Evolutionary conservation across 2,113 vertebrate genomes (phyloP).

Genomic region (Macaca mulatta): DNA sequence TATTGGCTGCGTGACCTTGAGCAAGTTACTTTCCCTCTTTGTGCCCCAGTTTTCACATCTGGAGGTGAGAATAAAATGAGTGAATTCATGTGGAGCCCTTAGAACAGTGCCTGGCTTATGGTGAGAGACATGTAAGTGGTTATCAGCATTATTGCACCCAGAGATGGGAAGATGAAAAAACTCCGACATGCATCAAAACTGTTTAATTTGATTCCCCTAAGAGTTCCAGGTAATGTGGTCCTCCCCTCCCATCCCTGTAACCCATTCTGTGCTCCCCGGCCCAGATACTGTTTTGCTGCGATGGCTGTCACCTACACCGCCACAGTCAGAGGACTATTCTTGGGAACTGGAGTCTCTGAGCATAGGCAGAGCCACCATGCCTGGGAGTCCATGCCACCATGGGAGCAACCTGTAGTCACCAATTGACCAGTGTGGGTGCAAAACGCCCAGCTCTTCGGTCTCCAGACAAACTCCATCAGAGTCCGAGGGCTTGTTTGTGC

Average conservation of each 20-base stretch:
- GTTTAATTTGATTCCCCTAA: background rate
- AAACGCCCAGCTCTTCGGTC: background rate
- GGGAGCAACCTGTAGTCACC: no score
- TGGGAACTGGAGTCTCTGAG: background rate
- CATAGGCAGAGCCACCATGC: background rate
- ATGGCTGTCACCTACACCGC: background rate
- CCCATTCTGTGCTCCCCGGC: rapidly evolving
- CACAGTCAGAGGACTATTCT: background rate
- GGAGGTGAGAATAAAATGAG: no score
- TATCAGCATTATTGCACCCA: background rate
- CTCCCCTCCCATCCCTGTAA: rapidly evolving
- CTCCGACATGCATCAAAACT: rapidly evolving
- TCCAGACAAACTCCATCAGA: background rate
- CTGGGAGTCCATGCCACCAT: background rate
- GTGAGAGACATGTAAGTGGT: background rate
- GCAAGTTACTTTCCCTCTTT: background rate
- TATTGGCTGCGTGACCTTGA: background rate
- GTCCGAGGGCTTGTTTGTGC: background rate
- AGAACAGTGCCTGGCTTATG: background rate
- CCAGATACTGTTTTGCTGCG: background rate
- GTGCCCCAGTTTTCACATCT: background rate
- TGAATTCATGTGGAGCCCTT: background rate
- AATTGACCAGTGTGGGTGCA: background rate
- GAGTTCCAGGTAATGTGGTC: rapidly evolving
- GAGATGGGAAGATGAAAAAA: background rate